phyloP scores from a whole-genome alignment of 2,888 invertebrate species.

The Platerodrilus igneus region DNA sequence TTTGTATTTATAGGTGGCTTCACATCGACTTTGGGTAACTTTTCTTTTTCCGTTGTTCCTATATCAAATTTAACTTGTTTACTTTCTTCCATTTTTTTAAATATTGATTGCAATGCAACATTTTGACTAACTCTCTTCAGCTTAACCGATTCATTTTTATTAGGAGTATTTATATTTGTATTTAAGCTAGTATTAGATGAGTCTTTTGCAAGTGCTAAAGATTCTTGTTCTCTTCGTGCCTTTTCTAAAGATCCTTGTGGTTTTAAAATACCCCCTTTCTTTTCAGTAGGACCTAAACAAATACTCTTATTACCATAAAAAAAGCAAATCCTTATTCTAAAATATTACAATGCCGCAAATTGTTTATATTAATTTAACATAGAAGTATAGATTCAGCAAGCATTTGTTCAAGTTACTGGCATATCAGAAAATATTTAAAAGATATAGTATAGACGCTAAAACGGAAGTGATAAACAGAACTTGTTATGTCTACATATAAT shows the following conservation, averaged over 20 bases:
- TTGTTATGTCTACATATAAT: no score
- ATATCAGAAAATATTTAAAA: no score
- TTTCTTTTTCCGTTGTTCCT: constrained; percentile 36
- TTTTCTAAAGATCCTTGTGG: constrained; percentile 68
- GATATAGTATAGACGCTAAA: no score
- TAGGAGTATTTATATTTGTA: constrained; percentile 9
- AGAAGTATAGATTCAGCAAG: no score
- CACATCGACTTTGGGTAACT: constrained; percentile 27
- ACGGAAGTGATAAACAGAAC: no score
- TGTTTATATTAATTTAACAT: no score
- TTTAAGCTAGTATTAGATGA: no score
- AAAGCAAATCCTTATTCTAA: no score
- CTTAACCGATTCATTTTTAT: constrained; percentile 31
- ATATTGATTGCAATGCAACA: constrained; percentile 74
- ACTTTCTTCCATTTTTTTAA: constrained; percentile 66
- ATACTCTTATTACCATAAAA: not conserved
- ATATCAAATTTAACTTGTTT: constrained; percentile 55
- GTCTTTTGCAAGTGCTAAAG: no score
- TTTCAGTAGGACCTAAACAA: constrained; percentile 32
- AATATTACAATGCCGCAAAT: no score
- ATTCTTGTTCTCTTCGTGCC: constrained; percentile 58
- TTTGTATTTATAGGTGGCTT: constrained; percentile 16
- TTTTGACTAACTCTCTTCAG: constrained; percentile 61
- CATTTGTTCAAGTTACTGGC: no score
- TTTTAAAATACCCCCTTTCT: constrained; percentile 59